A percentile compares a stretch with the other conserved stretches of the same genome.
phyloP scores from a whole-genome alignment of 2,113 vertebrate genomes.

The Oreocharis arfaki region DNA sequence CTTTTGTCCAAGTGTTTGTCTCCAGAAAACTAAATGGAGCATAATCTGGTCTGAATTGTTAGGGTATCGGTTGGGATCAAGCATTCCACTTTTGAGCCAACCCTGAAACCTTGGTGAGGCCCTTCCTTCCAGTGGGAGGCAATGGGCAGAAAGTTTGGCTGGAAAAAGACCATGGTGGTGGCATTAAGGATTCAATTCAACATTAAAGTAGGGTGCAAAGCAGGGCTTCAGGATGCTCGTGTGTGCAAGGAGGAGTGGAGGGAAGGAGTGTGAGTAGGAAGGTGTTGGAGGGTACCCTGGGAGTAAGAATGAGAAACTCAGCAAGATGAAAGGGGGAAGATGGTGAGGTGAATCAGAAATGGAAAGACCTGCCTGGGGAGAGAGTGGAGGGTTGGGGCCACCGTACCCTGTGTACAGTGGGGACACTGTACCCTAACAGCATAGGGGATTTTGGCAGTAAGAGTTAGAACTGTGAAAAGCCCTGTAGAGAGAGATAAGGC shows the following conservation, averaged over 20 bases:
- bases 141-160: neutral
- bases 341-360: neutral
- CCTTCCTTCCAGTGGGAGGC: neutral
- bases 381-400: rapidly evolving
- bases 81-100: neutral
- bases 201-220: neutral
- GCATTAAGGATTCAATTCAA: neutral
- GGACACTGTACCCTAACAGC: neutral
- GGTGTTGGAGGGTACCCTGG: neutral
- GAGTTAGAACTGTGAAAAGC: neutral
- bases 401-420: no score
- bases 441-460: neutral
- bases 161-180: neutral
- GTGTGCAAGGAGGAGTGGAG: neutral
- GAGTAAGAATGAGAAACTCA: neutral
- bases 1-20: neutral
- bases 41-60: neutral
- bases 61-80: neutral
- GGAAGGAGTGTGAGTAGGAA: neutral
- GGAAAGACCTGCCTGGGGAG: neutral
- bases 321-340: neutral
- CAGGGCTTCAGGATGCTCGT: rapidly evolving
- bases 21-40: neutral
- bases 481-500: neutral
- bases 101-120: neutral